Base-by-base conservation (phyloP, 2,113 vertebrate genomes). In the Ictalurus furcatus region DNA sequence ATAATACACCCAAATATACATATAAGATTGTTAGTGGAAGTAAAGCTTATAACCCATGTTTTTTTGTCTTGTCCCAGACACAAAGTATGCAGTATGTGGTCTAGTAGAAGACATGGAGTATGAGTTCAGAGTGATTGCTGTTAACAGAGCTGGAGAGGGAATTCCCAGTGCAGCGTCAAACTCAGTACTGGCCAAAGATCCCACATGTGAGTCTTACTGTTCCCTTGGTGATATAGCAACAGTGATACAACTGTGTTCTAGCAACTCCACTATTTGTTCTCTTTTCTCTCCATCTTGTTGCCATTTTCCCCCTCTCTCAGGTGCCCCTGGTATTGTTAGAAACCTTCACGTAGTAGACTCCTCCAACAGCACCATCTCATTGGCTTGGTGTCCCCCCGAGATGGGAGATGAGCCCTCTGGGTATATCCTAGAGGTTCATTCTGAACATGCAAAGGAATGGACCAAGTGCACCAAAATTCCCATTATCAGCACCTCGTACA, bases 121-220 rank as follows among this genome's bases (percentile, higher is more conserved):
- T 76, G 73, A 76, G 21, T 44, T 76, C 73, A 76, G 73, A 76
- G 73, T 76, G 21, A 76, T 4, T 44, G 73, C 73, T 23, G 37
- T 44, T 44, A 76, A 76, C 73, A 76, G 73, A 76, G 37, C 73
- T 76, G 73, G 73, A 76, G 73, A 76, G 21, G 73, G 73, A 76
- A 76, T 44, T 76, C 37, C 73, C 40, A 76, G 73, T 13, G 4
- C 21, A 76, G 73, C 40, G 4, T 76, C 73, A 76, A 76, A 76
- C 73, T 44, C 37, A 44, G 21, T 76, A 13, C 37, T 76, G 37
- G 73, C 21, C 17, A 74, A 40, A 74, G 71, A 74, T 6, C n/a
- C 73, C 21, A 25, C 19, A 76, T 3, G 19, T 76, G 37, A 76
- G 73, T 9, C 69, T 73, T 34, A 73, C 30, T 37, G 16, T 73